These are phyloP conservation scores for Macrocentrus cingulum DNA, from an alignment of 1,140 invertebrate genomes.

Conservation along the genomic window DNA sequence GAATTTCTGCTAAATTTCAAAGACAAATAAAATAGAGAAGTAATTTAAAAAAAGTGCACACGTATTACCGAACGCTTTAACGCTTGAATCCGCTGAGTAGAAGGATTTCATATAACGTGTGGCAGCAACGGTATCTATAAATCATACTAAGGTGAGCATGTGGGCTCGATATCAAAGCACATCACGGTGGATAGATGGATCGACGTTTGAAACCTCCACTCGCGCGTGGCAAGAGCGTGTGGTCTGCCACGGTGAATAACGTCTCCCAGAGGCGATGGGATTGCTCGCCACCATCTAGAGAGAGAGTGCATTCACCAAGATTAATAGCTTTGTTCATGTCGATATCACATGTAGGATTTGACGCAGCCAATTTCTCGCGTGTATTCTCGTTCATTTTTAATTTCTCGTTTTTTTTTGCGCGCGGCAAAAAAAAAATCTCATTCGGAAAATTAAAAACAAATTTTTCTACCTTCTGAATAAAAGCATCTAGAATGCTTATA, in stretches of 20 bases:
- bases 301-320: neutral
- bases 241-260: conserved; percentile 9
- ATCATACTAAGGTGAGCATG: neutral
- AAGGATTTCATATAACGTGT: neutral
- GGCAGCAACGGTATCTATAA: conserved; percentile 7
- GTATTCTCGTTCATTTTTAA: neutral
- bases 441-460: too few relatives aligned
- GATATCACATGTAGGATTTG: conserved; percentile 12
- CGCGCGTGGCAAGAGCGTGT: neutral
- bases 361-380: neutral
- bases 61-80: too few relatives aligned
- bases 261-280: conserved; percentile 6
- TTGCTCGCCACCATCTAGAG: conserved; percentile 2
- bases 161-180: conserved; percentile 1
- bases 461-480: too few relatives aligned
- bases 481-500: too few relatives aligned
- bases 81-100: neutral
- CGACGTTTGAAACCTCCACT: neutral
- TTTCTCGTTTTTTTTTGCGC: neutral
- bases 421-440: too few relatives aligned
- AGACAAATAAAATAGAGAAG: too few relatives aligned
- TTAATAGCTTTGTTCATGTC: conserved; percentile 9
- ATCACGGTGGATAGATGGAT: conserved; percentile 5
- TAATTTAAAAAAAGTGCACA: too few relatives aligned
- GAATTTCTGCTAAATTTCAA: too few relatives aligned